Percentiles rank a stretch among this genome's conserved stretches.
These are phyloP conservation scores for Eupithecia abbreviata DNA, from an alignment of 2,888 invertebrate species.

Conservation along the genomic window DNA sequence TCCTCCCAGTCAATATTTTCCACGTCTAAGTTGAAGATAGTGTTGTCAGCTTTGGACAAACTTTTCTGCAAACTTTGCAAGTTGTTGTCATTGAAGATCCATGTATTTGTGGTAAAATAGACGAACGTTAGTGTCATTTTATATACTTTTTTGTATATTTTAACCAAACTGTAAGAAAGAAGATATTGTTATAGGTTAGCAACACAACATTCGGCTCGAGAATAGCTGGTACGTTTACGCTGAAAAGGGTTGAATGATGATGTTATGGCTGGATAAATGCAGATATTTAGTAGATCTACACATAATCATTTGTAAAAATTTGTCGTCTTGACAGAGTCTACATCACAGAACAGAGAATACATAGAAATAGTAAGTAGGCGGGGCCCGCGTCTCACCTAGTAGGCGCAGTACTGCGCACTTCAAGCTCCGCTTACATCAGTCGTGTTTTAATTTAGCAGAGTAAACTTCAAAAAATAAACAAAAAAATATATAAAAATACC, in stretches of 20 bases:
- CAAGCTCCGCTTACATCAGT: too few relatives aligned
- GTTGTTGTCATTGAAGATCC: slow-evolving; percentile 42
- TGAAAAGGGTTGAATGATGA: too few relatives aligned
- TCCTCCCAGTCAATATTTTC: slow-evolving; percentile 39
- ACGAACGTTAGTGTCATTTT: slow-evolving; percentile 27
- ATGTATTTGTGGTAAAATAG: slow-evolving; percentile 44
- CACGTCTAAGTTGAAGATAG: slow-evolving; percentile 46
- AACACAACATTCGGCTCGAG: too few relatives aligned
- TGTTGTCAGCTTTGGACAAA: slow-evolving; percentile 43
- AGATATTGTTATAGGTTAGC: not conserved
- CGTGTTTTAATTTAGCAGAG: too few relatives aligned
- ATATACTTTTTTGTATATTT: slow-evolving; percentile 45
- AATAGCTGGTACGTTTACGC: not conserved
- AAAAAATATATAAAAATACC: too few relatives aligned
- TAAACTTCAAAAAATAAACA: too few relatives aligned
- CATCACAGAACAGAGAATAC: too few relatives aligned
- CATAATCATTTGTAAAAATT: not conserved
- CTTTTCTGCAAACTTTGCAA: slow-evolving; percentile 18
- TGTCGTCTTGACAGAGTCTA: too few relatives aligned
- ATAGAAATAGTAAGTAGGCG: too few relatives aligned
- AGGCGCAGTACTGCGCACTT: too few relatives aligned
- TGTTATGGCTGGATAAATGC: too few relatives aligned
- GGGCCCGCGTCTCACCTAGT: too few relatives aligned
- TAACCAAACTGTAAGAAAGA: slow-evolving; percentile 43
- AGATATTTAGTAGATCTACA: not conserved